Base-by-base conservation (phyloP, 1,140 invertebrate species). In the Drosophila arawakana region DNA sequence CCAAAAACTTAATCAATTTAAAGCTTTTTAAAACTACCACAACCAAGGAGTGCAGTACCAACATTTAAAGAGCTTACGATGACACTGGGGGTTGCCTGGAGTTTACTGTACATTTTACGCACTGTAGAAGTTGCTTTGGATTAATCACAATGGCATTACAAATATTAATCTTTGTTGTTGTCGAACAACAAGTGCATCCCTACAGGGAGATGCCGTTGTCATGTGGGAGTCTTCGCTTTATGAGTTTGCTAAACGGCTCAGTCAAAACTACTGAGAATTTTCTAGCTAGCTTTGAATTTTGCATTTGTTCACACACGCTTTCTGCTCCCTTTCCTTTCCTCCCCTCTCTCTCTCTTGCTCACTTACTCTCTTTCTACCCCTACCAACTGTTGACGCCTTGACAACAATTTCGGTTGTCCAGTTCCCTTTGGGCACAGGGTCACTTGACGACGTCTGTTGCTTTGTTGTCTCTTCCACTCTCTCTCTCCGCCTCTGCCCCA, bases 381-480 rank as follows among this genome's bases (percentile, higher is more conserved):
- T 47, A 6, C n/a, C 13, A 15, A 8, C 34, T 15, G 11, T 54
- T 37, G 8, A 11, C 30, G 35, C 34, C 21, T 13, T 54, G 59
- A 15, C 46, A 39, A 61, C 59, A 30, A 6, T 30, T 46, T 25
- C 34, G 7, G 46, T 49, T 25, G 50, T 35, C 50, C 49, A 13
- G 44, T 35, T 21, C 35, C 49, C 49, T 52, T 52, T 57, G 54
- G 54, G 13, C 62, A 52, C 15, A 30, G 60, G 37, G 59, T 9
- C 60, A 43, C 55, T n/a, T 44, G 59, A 44, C 57, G 57, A 61
- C 47, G 46, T 50, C 57, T 41, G 57, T 37, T 62, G 34, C 67
- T 44, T 46, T 52, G 67, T 70, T 62, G 52, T 46, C 49, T 70
- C 49, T 70, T 63, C n/a, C 37, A n/a, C n/a, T 59, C 18, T 15